Evolutionary conservation across 2,797 vertebrate genomes (phyloP).

Genomic region (Phylloscopus collybita): DNA sequence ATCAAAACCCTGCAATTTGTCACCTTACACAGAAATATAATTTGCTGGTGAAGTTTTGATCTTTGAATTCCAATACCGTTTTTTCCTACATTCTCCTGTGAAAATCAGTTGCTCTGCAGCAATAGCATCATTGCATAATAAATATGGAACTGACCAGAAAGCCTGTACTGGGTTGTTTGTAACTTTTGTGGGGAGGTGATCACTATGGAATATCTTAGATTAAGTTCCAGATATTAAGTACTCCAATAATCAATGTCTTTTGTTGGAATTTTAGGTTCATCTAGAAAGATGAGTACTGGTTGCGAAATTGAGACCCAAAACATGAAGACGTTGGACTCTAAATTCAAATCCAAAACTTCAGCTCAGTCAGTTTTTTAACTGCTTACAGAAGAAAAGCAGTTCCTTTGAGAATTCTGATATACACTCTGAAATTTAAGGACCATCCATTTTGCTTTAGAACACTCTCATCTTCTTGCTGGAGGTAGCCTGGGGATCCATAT

Average conservation of each 20-base stretch:
- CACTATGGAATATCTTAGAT: background rate
- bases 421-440: background rate
- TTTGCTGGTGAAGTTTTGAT: background rate
- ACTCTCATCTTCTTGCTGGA: background rate
- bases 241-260: background rate
- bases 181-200: background rate
- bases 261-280: background rate
- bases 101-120: background rate
- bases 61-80: background rate
- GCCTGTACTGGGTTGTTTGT: background rate
- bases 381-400: background rate
- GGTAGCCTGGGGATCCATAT: fast-evolving
- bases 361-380: fast-evolving
- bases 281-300: background rate
- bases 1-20: background rate
- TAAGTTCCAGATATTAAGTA: background rate
- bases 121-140: background rate
- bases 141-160: background rate
- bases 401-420: background rate
- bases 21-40: background rate
- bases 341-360: background rate
- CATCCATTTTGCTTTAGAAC: background rate
- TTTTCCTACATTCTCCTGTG: background rate
- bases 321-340: background rate
- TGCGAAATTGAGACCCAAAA: background rate